Conservation (phyloP, 2,888 invertebrate species). For the Crioceris asparagi region DNA sequence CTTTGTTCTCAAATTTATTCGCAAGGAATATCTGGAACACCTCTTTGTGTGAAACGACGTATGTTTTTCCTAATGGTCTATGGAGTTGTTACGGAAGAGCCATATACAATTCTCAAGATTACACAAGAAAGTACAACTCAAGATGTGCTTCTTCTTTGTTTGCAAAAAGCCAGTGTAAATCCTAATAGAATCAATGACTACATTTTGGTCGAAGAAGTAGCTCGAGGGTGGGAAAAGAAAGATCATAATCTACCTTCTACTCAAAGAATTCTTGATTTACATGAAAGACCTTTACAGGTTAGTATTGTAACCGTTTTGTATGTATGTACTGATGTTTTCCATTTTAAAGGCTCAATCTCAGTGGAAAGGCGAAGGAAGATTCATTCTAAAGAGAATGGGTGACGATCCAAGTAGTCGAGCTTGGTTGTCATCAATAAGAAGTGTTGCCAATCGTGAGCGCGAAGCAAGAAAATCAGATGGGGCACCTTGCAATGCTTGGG, state of each 20-base stretch:
- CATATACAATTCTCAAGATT: constrained; percentile 81
- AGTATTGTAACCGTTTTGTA: too few relatives aligned
- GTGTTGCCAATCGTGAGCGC: constrained; percentile 41
- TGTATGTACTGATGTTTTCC: too few relatives aligned
- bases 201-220: constrained; percentile 81
- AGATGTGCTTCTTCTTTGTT: constrained; percentile 67
- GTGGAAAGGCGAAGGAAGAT: constrained; percentile 74
- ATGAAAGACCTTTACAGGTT: constrained; percentile 70
- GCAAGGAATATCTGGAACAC: constrained; percentile 37
- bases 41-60: constrained; percentile 49
- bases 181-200: constrained; percentile 67
- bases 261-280: constrained; percentile 61
- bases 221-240: constrained; percentile 62
- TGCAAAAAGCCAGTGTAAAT: constrained; percentile 55
- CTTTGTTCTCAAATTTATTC: constrained; percentile 7
- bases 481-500: constrained; percentile 40
- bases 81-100: constrained; percentile 76
- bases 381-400: constrained; percentile 76
- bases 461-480: constrained; percentile 37
- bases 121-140: constrained; percentile 84
- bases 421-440: constrained; percentile 82
- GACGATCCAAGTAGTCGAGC: constrained; percentile 89
- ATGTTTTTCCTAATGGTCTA: constrained; percentile 88
- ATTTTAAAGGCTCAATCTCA: constrained; percentile 71
- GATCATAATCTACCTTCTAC: constrained; percentile 61